phyloP scores from a whole-genome alignment of 2,888 invertebrate genomes.

The Panzeria rudis region DNA sequence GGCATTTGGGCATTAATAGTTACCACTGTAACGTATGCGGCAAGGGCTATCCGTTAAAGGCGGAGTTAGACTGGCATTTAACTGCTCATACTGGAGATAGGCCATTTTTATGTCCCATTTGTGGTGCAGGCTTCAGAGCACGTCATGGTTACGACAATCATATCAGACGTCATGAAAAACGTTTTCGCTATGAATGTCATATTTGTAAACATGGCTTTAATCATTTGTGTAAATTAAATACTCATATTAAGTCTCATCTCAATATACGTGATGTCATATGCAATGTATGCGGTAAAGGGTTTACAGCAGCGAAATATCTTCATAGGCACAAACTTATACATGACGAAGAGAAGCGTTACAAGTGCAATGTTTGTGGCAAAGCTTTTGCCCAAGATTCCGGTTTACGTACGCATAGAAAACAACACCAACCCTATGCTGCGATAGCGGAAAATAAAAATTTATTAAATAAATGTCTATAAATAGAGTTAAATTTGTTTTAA shows the following conservation, averaged over 20 bases:
- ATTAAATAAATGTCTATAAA: conserved; percentile 51
- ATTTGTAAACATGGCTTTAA: conserved; percentile 70
- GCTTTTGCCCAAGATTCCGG: conserved; percentile 79
- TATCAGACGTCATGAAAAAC: conserved; percentile 67
- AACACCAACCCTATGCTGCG: conserved; percentile 56
- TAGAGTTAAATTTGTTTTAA: conserved; percentile 2
- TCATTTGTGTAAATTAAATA: conserved; percentile 55
- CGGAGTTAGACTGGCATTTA: conserved; percentile 62
- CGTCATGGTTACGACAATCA: conserved; percentile 68
- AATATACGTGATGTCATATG: conserved; percentile 79
- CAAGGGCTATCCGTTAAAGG: conserved; percentile 59
- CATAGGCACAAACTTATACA: conserved; percentile 78
- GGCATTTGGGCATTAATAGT: conserved; percentile 64
- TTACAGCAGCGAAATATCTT: conserved; percentile 75
- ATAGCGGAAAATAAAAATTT: conserved; percentile 56
- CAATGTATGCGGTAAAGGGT: conserved; percentile 76
- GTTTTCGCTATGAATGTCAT: conserved; percentile 68
- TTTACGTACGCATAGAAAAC: conserved; percentile 66
- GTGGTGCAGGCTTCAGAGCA: conserved; percentile 77
- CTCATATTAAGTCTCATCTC: conserved; percentile 78
- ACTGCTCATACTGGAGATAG: conserved; percentile 75
- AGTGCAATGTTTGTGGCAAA: conserved; percentile 78
- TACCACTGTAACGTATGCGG: conserved; percentile 65
- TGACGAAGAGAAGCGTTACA: conserved; percentile 77
- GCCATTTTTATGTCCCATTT: conserved; percentile 74